Evolutionary conservation across 2,113 vertebrate genomes (phyloP), one percentile per base, ranked within the genome.

Genomic region (Cynopterus brachyotis): DNA sequence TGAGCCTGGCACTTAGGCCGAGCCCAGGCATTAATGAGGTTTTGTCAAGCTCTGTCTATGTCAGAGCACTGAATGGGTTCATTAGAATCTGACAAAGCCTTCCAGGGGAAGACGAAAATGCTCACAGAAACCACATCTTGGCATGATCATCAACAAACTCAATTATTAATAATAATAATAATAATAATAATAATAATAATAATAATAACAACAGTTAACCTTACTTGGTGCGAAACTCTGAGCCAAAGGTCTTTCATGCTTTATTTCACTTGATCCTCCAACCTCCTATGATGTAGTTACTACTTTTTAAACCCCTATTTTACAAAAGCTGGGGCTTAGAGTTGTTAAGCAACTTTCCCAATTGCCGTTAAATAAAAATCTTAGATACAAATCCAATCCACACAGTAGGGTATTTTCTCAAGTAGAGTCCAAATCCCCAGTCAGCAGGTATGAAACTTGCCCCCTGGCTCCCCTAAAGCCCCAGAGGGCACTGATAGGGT

Each of bases 361-460:
- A 20, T 7, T 75, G 35, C 81, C 70, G 11, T 47, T 75, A 20
- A 86, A n/a, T 82, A 47, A 42, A 82, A 64, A 69, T 76, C 53
- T 90, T 93, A 40, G 40, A 53, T 82, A 60, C 82, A 24, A 93
- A 87, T 93, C 66, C 10, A 93, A 87, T 93, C 66, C 10, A 37
- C 37, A 62, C 20, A 69, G 79, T 16, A 69, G 70, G 11, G 16
- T 42, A 40, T 47, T 93, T 86, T 79, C 26, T 80, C 45, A 64
- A 20, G 50, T 15, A 50, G 28, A 80, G 20, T 35, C 24, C 26
- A 76, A 37, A 50, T 13, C 78, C 15, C 55, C 19, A 76, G 55
- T 62, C 4, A 0, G 1, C 79, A 84, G 45, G 19, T 57, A 87
- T 26, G 37, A 69, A 53, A 91, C 53, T 60, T 50, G 9, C 11